Percentiles rank a stretch among this genome's conserved stretches.
Evolutionary conservation across 1,140 invertebrate species (phyloP).

Genomic region (Eriocheir sinensis): DNA sequence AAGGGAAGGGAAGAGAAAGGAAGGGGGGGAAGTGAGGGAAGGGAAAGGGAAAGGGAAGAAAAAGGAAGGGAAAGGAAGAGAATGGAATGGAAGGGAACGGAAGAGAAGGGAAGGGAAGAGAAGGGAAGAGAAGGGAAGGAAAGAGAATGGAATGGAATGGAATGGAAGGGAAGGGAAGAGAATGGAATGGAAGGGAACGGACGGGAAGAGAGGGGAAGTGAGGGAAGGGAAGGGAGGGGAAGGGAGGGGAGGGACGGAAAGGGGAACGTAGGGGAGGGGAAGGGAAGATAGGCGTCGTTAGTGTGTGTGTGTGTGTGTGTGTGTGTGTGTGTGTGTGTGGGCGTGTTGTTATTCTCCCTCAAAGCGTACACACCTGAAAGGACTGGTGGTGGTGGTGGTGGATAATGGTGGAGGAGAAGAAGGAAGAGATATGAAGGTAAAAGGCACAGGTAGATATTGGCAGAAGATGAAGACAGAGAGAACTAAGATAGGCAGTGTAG

Average conservation of each 20-base stretch:
- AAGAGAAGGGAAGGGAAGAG: not conserved
- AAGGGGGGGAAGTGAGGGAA: not conserved
- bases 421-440: too few species aligned
- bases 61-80: not conserved
- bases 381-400: not conserved
- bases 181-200: not conserved
- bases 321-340: slow-evolving; percentile 4
- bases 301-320: slow-evolving; percentile 64
- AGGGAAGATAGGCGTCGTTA: not conserved
- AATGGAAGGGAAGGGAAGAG: not conserved
- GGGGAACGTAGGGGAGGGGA: not conserved
- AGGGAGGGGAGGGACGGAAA: not conserved
- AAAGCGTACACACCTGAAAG: not conserved
- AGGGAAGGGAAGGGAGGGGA: not conserved
- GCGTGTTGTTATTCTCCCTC: not conserved
- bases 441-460: not conserved
- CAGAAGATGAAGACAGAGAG: not conserved
- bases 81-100: not conserved
- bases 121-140: not conserved
- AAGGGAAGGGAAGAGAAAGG: not conserved
- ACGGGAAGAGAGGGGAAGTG: not conserved
- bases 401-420: not conserved
- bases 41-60: not conserved
- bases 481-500: too few species aligned
- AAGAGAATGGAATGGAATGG: not conserved